A percentile compares a stretch with the other conserved stretches of the same genome.
Conservation (phyloP, 2,113 vertebrate genomes). For the Tupaia tana region DNA sequence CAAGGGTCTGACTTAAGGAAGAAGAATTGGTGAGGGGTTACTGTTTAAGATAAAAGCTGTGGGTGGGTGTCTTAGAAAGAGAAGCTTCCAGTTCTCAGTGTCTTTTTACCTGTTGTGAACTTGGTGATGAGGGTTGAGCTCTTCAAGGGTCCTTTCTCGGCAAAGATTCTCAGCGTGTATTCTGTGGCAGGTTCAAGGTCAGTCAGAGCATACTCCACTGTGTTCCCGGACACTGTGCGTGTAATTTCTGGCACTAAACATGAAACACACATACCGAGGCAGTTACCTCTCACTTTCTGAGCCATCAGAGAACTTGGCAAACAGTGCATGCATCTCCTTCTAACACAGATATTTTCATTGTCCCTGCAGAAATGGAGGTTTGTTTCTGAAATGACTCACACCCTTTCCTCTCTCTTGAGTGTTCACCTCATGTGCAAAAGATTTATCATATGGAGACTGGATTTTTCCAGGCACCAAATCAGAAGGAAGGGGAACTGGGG, state of each 20-base stretch:
- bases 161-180: conserved; percentile 93
- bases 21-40: neutral
- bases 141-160: conserved; percentile 91
- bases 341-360: neutral
- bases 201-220: conserved; percentile 92
- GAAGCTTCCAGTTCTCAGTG: neutral
- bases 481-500: neutral
- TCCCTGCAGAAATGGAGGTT: conserved; percentile 23
- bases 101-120: conserved; percentile 93
- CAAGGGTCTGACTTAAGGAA: conserved; percentile 2
- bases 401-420: neutral
- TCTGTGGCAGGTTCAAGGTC: conserved; percentile 92
- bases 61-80: neutral
- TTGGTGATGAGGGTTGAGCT: conserved; percentile 90
- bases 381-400: neutral
- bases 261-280: neutral
- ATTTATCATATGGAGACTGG: neutral
- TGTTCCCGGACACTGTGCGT: conserved; percentile 93
- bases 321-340: rapidly evolving
- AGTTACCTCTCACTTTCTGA: neutral
- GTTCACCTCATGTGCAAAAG: neutral
- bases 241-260: conserved; percentile 90
- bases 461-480: conserved; percentile 22
- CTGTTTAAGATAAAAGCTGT: neutral
- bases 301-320: neutral